phyloP scores from a whole-genome alignment of 2,888 invertebrate species.

The Amphipyra berbera region DNA sequence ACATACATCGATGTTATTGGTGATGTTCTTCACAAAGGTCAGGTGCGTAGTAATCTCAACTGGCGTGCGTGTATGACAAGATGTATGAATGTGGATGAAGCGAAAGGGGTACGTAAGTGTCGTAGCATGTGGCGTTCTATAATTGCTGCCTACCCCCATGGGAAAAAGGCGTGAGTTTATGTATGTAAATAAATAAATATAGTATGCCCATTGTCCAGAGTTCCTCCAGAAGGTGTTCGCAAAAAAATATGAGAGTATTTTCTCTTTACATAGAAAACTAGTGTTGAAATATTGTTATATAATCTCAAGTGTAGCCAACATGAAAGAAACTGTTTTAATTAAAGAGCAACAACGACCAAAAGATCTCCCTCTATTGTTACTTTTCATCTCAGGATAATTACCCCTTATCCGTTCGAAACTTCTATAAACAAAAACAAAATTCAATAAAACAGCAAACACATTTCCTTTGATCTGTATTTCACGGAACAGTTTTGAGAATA shows the following conservation, averaged over 20 bases:
- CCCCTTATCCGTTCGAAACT: neutral
- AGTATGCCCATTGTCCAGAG: no score
- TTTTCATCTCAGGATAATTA: slow-evolving; percentile 8
- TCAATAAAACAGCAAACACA: neutral
- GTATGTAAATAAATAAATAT: no score
- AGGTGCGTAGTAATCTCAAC: no score
- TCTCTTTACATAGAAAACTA: neutral
- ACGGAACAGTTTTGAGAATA: slow-evolving; percentile 14
- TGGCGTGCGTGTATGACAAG: no score
- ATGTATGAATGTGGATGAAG: no score
- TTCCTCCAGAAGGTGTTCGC: no score
- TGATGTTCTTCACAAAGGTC: no score
- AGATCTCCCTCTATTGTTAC: neutral
- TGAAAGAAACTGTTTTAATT: slow-evolving; percentile 26
- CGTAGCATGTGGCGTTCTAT: no score
- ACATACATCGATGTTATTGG: no score
- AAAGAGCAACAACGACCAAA: slow-evolving; percentile 15
- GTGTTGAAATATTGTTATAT: neutral
- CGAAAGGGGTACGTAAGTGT: no score
- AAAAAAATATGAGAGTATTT: neutral
- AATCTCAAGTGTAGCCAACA: slow-evolving; percentile 8
- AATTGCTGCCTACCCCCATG: no score
- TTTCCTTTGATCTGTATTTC: neutral
- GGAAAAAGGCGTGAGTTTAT: no score
- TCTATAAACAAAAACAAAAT: slow-evolving; percentile 6